Conservation (phyloP, 2,797 vertebrate genomes). For the Anisognathus igniventris region DNA sequence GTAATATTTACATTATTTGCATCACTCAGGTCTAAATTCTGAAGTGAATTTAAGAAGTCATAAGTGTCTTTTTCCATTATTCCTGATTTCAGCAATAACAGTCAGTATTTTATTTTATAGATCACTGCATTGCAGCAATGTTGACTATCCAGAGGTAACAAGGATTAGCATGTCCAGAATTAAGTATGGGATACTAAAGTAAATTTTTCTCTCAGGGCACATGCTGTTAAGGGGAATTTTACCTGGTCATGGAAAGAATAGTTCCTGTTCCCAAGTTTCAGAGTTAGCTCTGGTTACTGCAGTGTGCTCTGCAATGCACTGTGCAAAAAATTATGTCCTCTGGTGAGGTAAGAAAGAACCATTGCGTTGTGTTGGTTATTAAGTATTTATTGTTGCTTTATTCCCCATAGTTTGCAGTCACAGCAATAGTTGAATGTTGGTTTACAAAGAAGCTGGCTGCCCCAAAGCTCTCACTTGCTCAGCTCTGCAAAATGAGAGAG, state of each 20-base stretch:
- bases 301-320: background rate
- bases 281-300: background rate
- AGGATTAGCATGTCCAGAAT: background rate
- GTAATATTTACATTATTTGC: background rate
- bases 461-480: background rate
- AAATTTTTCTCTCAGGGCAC: background rate
- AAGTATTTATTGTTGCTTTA: conserved; percentile 13
- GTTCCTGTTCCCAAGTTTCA: background rate
- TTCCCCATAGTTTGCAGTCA: background rate
- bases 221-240: background rate
- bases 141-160: background rate
- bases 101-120: background rate
- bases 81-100: background rate
- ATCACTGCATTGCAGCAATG: background rate
- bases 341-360: background rate
- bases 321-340: background rate
- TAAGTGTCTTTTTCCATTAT: background rate
- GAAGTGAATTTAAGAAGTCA: background rate
- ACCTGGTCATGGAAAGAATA: background rate
- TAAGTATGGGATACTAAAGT: background rate
- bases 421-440: background rate
- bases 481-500: background rate
- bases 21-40: background rate
- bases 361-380: background rate
- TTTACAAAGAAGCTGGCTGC: background rate